A percentile compares a stretch with the other conserved stretches of the same genome.
These are phyloP conservation scores for Melanotaenia pygmaea DNA, from an alignment of 2,797 vertebrate genomes.

Conservation along the genomic window DNA sequence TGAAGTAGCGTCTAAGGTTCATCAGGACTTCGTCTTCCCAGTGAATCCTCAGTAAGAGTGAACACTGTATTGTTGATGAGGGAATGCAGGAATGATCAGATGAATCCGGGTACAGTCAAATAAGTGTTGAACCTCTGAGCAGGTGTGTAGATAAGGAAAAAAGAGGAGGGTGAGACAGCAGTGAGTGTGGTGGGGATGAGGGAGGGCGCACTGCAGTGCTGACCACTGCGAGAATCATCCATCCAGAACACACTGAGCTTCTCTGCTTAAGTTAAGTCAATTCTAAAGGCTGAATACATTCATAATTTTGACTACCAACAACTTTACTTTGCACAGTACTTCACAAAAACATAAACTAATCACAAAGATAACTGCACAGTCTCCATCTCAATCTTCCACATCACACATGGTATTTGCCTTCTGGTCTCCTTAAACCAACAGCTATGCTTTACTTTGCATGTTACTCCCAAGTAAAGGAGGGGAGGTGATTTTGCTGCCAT, in stretches of 20 bases:
- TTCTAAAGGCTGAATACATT: slow-evolving; percentile 30
- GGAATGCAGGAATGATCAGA: no score
- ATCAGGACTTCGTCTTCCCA: no score
- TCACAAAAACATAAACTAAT: slow-evolving; percentile 34
- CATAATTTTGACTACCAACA: slow-evolving; percentile 45
- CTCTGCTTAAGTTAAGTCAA: slow-evolving; percentile 55
- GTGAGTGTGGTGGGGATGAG: slow-evolving; percentile 15
- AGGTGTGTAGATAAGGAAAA: slow-evolving; percentile 5
- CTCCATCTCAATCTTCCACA: background rate
- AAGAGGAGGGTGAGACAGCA: slow-evolving; percentile 15
- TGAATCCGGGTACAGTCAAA: background rate
- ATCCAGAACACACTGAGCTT: slow-evolving; percentile 68
- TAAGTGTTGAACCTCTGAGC: slow-evolving; percentile 15
- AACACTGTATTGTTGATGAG: background rate
- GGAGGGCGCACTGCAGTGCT: slow-evolving; percentile 62
- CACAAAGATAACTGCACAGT: slow-evolving; percentile 27
- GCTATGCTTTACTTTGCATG: slow-evolving; percentile 49
- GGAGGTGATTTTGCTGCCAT: slow-evolving; percentile 31
- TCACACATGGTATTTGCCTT: background rate
- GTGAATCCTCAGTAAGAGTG: background rate
- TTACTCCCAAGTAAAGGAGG: slow-evolving; percentile 37
- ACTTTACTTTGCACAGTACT: slow-evolving; percentile 12
- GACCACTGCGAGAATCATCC: slow-evolving; percentile 67
- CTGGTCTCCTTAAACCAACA: slow-evolving; percentile 29
- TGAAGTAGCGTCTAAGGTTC: no score